Percentiles rank a stretch among this genome's conserved stretches.
Evolutionary conservation across 2,888 invertebrate species (phyloP).

Genomic region (Sinodicranocentrus sp.): DNA sequence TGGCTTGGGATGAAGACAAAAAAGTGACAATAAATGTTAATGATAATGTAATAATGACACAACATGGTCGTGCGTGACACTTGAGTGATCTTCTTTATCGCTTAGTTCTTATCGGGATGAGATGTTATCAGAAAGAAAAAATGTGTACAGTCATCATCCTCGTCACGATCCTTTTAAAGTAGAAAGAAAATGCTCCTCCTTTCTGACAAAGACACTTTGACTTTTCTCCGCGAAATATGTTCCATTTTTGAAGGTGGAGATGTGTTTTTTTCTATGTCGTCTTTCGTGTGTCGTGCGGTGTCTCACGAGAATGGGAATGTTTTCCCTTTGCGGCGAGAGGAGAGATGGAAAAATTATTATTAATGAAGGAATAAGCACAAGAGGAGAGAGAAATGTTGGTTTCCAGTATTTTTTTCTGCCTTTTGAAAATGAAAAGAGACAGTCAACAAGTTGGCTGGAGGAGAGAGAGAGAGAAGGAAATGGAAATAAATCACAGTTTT

Average conservation of each 20-base stretch:
- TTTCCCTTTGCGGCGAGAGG: no score
- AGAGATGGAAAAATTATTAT: no score
- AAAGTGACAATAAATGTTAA: constrained; percentile 24
- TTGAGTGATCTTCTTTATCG: constrained; percentile 23
- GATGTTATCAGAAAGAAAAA: not conserved
- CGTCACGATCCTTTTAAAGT: constrained; percentile 42
- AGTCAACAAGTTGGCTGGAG: constrained; percentile 32
- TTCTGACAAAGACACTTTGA: not conserved
- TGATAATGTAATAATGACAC: constrained; percentile 48
- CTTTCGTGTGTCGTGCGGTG: no score
- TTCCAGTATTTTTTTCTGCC: no score
- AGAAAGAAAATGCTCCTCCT: not conserved
- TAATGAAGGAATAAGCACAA: no score
- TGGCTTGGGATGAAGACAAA: not conserved
- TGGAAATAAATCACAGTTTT: constrained; percentile 44
- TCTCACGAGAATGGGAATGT: no score
- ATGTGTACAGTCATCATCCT: constrained; percentile 46
- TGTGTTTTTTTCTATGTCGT: no score
- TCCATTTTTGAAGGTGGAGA: no score
- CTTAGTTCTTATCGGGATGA: not conserved
- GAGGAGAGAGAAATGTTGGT: no score
- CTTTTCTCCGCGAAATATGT: no score
- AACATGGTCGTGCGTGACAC: constrained; percentile 41
- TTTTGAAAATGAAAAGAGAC: no score
- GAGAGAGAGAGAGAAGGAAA: constrained; percentile 7